These are phyloP conservation scores for Brachionus paranguensis DNA, from an alignment of 1,140 invertebrate species.

Conservation along the genomic window DNA sequence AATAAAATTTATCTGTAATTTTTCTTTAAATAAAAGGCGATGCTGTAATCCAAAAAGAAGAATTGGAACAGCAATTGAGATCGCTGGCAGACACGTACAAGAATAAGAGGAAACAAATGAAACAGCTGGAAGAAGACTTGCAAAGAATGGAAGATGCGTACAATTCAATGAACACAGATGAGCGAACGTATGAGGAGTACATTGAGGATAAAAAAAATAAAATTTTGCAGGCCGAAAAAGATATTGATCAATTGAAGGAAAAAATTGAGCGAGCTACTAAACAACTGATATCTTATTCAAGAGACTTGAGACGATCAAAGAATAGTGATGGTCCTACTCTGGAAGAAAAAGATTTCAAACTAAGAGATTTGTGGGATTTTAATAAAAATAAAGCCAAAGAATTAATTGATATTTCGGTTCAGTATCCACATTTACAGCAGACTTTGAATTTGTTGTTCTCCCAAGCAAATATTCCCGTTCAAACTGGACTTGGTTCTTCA, in stretches of 20 bases:
- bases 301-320: not conserved
- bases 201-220: conserved; percentile 21
- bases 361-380: conserved; percentile 32
- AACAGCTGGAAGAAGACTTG: conserved; percentile 52
- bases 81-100: conserved; percentile 55
- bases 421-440: conserved; percentile 35
- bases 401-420: conserved; percentile 6
- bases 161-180: conserved; percentile 12
- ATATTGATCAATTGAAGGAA: conserved; percentile 27
- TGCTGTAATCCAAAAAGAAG: conserved; percentile 53
- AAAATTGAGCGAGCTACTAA: conserved; percentile 38
- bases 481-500: not conserved
- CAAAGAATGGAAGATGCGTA: conserved; percentile 41
- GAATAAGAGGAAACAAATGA: conserved; percentile 52
- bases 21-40: conserved; percentile 45
- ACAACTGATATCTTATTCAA: not conserved
- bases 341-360: conserved; percentile 36
- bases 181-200: conserved; percentile 16
- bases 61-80: conserved; percentile 53
- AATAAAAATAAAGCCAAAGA: conserved; percentile 46
- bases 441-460: conserved; percentile 28
- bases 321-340: not conserved
- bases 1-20: too few relatives aligned
- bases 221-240: conserved; percentile 20
- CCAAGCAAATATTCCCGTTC: conserved; percentile 27